Conservation (phyloP, 2,888 invertebrate genomes). For the Lasius fuliginosus region DNA sequence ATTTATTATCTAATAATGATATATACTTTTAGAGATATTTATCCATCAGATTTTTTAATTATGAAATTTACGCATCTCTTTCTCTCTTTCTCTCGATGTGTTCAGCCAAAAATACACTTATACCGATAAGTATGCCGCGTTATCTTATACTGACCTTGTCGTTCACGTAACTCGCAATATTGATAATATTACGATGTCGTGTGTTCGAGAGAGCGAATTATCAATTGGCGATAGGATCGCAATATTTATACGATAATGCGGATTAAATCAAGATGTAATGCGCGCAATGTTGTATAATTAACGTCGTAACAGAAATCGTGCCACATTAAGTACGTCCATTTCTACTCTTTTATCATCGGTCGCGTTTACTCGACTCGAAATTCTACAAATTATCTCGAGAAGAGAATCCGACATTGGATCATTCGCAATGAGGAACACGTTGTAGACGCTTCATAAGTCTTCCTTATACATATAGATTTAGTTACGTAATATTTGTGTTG, state of each 20-base stretch:
- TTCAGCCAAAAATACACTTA: not conserved
- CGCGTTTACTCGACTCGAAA: not conserved
- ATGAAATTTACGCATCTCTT: not conserved
- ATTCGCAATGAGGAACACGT: not conserved
- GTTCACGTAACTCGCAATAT: slow-evolving; percentile 22
- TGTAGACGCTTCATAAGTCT: not conserved
- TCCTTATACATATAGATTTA: not conserved
- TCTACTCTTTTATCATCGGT: not conserved
- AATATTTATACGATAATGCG: slow-evolving; percentile 18
- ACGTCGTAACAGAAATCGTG: not conserved
- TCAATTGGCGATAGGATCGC: not conserved
- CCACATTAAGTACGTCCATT: not conserved
- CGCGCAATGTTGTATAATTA: not conserved
- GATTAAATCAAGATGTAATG: not conserved
- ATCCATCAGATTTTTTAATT: not conserved
- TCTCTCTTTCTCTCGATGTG: not conserved
- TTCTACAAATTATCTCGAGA: not conserved
- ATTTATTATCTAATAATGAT: not conserved
- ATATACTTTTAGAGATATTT: too few species aligned
- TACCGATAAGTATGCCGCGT: not conserved
- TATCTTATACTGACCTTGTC: slow-evolving; percentile 31
- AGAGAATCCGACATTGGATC: not conserved
- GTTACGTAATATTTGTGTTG: not conserved
- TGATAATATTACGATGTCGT: not conserved
- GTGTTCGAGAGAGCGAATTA: not conserved